A percentile compares a stretch with the other conserved stretches of the same genome.
phyloP scores from a whole-genome alignment of 2,888 invertebrate species.

The Drosophila nigricruria region DNA sequence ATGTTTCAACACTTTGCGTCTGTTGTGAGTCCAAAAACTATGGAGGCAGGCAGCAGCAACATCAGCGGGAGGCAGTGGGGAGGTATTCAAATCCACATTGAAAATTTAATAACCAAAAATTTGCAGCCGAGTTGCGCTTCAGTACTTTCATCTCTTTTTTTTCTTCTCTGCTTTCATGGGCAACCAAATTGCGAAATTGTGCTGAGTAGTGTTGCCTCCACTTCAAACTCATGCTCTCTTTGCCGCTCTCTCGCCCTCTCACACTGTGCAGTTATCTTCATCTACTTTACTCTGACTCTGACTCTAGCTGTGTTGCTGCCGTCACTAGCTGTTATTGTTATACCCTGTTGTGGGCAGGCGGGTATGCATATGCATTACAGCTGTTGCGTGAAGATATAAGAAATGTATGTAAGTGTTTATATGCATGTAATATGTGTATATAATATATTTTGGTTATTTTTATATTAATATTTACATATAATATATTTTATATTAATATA shows the following conservation, averaged over 20 bases:
- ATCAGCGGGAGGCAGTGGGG: too few species aligned
- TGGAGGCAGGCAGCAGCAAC: slow-evolving; percentile 16
- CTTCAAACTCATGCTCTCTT: not conserved
- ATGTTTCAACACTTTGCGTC: slow-evolving; percentile 77
- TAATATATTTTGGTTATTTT: not conserved
- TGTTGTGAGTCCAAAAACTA: slow-evolving; percentile 43
- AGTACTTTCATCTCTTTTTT: slow-evolving; percentile 1
- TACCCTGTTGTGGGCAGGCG: slow-evolving; percentile 21
- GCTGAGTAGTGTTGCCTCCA: slow-evolving; percentile 13
- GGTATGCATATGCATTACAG: not conserved
- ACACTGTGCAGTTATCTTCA: slow-evolving; percentile 3
- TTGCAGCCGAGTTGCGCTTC: slow-evolving; percentile 46
- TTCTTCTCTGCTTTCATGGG: slow-evolving; percentile 22
- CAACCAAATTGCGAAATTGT: slow-evolving; percentile 53
- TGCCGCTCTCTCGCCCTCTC: slow-evolving; percentile 3
- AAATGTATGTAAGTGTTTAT: too few species aligned
- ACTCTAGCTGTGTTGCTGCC: slow-evolving; percentile 31
- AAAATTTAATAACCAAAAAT: slow-evolving; percentile 78
- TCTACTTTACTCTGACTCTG: slow-evolving; percentile 13
- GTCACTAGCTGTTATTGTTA: slow-evolving; percentile 23
- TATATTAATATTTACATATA: not conserved
- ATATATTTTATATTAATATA: not conserved
- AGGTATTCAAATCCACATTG: slow-evolving; percentile 72
- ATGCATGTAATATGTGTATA: not conserved
- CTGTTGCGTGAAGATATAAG: not conserved